phyloP scores from a whole-genome alignment of 2,888 invertebrate species.

The Rhopalosiphum nymphaeae region DNA sequence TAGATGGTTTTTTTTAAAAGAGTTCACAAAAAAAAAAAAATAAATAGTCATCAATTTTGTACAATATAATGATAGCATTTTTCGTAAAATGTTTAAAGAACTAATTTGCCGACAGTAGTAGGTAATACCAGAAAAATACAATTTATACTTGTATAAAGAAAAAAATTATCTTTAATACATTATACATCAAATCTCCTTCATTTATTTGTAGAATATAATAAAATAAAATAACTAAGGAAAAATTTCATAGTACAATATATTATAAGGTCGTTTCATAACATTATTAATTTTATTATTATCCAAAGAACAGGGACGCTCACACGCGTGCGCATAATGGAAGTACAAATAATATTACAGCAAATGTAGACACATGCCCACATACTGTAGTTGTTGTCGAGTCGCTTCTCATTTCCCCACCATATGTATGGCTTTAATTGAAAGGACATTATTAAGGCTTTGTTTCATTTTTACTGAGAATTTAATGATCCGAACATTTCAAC shows the following conservation, averaged over 20 bases:
- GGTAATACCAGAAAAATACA: not conserved
- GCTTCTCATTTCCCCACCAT: not conserved
- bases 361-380: not conserved
- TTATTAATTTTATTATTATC: not conserved
- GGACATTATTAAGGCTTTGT: conserved; percentile 54
- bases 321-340: not conserved
- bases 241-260: not conserved
- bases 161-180: not conserved
- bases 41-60: too few relatives aligned
- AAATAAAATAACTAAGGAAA: not conserved
- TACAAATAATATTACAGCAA: conserved; percentile 20
- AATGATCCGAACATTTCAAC: not conserved
- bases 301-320: not conserved
- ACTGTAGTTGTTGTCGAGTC: not conserved
- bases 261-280: not conserved
- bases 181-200: not conserved
- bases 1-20: too few relatives aligned
- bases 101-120: not conserved
- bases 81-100: not conserved
- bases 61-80: not conserved
- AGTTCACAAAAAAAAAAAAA: too few relatives aligned
- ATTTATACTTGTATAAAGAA: not conserved
- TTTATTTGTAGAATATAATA: not conserved
- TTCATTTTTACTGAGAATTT: not conserved
- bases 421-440: conserved; percentile 52